Base-by-base conservation (phyloP, 2,888 invertebrate genomes). In the Teinopalpus imperialis region DNA sequence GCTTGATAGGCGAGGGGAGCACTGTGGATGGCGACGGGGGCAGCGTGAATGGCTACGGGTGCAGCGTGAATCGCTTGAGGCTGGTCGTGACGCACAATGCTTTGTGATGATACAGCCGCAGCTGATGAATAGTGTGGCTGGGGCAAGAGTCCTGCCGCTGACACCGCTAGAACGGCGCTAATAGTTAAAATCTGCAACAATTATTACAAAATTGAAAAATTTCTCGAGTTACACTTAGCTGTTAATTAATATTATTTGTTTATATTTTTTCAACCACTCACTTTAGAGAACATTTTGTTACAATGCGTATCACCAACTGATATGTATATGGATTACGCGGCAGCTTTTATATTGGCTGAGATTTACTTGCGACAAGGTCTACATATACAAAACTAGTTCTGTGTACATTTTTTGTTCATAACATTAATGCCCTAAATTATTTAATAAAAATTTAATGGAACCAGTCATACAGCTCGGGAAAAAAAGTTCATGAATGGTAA, bases 31-130 rank as follows among this genome's bases (percentile, higher is more conserved):
- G 66, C 54, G 10, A 64, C 40, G n/a, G 65, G 60, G n/a, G 70
- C 67, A 5, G 62, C 56, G 13, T 49, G 41, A 7, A 39, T 42
- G 10, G 40, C 54, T 43, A 59, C 55, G 32, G 57, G 54, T 29
- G 61, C 43, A 8, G 59, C 60, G 40, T 40, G 40, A 24, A 56
- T 49, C 32, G 53, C 56, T 6, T 60, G 56, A 30, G 51, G 42
- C 68, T 63, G 69, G 21, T 74, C 77, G 62, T 74, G 77, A 43
- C 80, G 76, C 8, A 79, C 69, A 53, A 77, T 73, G 65, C 66
- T 77, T 53, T 81, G 81, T 13, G 80, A 80, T 21, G 82, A 83
- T 32, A 81, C 74, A 5, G 79, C 76, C 18, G 56, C 65, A 3
- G 79, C 73, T 3, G 67, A 47, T 2, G 77, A 74, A 62, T 78